Evolutionary conservation across 2,888 invertebrate species (phyloP).

Genomic region (Neoascia interrupta): DNA sequence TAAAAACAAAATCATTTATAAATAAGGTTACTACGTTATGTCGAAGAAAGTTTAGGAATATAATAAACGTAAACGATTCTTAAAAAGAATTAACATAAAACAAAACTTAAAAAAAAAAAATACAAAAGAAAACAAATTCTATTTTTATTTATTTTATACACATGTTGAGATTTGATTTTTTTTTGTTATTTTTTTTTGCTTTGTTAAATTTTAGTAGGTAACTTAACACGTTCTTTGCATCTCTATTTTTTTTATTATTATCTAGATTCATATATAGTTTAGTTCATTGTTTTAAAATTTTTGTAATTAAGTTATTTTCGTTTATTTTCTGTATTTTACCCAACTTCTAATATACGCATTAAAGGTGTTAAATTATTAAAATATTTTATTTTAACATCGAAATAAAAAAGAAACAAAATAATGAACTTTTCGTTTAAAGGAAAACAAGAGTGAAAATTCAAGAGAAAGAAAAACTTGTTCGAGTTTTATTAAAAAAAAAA

Average conservation of each 20-base stretch:
- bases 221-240: slow-evolving; percentile 39
- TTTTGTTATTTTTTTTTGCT: not conserved
- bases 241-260: slow-evolving; percentile 29
- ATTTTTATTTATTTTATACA: slow-evolving; percentile 39
- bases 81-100: slow-evolving; percentile 65
- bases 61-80: slow-evolving; percentile 58
- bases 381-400: slow-evolving; percentile 27
- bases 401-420: slow-evolving; percentile 5
- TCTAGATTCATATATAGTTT: slow-evolving; percentile 45
- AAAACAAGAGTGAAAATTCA: slow-evolving; percentile 17
- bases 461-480: slow-evolving; percentile 11
- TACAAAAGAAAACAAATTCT: slow-evolving; percentile 18
- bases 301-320: no score
- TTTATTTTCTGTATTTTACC: slow-evolving; percentile 15
- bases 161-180: slow-evolving; percentile 49
- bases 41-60: slow-evolving; percentile 23
- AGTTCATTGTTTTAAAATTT: slow-evolving; percentile 59
- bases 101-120: slow-evolving; percentile 22
- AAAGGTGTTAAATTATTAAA: slow-evolving; percentile 27
- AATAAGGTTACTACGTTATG: not conserved
- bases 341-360: slow-evolving; percentile 45
- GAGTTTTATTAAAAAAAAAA: slow-evolving; percentile 19
- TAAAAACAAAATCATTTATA: slow-evolving; percentile 7
- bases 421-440: slow-evolving; percentile 10
- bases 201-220: slow-evolving; percentile 45